Evolutionary conservation across 2,888 invertebrate species (phyloP), one percentile per base, ranked within the genome.

Genomic region (Acrocera orbiculus): DNA sequence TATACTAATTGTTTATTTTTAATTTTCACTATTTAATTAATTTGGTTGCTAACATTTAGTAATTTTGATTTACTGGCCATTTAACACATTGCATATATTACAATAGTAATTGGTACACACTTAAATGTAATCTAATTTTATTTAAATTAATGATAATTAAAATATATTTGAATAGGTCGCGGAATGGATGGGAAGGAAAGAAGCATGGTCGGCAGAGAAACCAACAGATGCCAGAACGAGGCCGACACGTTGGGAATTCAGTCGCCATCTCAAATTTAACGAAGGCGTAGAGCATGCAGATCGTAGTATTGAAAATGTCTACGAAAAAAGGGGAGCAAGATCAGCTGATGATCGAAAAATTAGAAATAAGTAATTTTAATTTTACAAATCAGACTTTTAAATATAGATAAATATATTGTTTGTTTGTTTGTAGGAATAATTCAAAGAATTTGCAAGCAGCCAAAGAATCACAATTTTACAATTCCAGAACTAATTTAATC

Each of bases 161-260:
- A n/a, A n/a, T n/a, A n/a, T 8, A 7, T 7, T 19, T 19, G 19
- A 22, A 3, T 36, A 61, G 60, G 60, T 59, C 47, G 74, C 71
- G 42, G 78, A 78, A 54, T 78, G 78, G 78, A 66, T 65, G 52
- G 73, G 75, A 50, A 65, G 75, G 53, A 70, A 78, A 52, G 83
- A 85, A 66, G 85, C 85, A 19, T 86, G 85, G 85, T 82, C 82
- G 49, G 82, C 82, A 25, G 81, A 81, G 56, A 72, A 69, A 50
- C 54, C 58, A 47, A 46, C 53, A 51, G 71, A 73, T 61, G 63
- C 68, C 53, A 66, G 71, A 58, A 72, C 73, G 46, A 72, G 70
- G 52, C 70, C 74, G 44, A 73, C 70, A 34, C 73, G 74, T 47
- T 77, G 77, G 77, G 74, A 75, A 49, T 77, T 77, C 54, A 76